Conservation (phyloP, 2,113 vertebrate genomes). For the human (Homo sapiens) region DNA sequence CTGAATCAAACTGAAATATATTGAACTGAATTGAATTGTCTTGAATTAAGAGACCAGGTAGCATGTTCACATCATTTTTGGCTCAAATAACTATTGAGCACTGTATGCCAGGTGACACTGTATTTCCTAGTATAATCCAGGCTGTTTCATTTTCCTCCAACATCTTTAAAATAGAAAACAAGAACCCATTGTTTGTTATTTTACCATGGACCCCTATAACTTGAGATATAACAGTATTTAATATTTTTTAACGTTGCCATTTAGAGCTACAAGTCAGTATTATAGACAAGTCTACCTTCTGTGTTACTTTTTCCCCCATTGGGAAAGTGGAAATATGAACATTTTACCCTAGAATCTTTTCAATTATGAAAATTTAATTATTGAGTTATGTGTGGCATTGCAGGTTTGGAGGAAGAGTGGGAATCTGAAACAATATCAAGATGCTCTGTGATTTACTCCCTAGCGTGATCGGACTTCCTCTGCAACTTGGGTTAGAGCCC, state of each 20-base stretch:
- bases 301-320: not conserved
- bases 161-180: constrained; percentile 7
- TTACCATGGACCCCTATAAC: not conserved
- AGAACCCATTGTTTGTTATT: not conserved
- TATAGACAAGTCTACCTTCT: not conserved
- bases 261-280: not conserved
- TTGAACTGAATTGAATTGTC: not conserved
- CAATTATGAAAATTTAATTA: not conserved
- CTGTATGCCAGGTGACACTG: not conserved
- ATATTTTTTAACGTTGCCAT: not conserved
- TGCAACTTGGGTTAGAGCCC: not conserved
- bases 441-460: constrained; percentile 2
- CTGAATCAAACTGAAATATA: not conserved
- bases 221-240: not conserved
- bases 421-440: not conserved
- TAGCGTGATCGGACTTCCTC: not conserved
- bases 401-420: not conserved
- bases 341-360: constrained; percentile 48
- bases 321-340: not conserved
- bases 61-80: not conserved
- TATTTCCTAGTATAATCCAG: not conserved
- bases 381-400: not conserved
- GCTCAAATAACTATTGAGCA: not conserved
- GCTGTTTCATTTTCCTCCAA: not conserved
- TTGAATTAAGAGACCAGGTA: not conserved